phyloP scores from a whole-genome alignment of 1,140 invertebrate species.

The Drosophila teissieri region DNA sequence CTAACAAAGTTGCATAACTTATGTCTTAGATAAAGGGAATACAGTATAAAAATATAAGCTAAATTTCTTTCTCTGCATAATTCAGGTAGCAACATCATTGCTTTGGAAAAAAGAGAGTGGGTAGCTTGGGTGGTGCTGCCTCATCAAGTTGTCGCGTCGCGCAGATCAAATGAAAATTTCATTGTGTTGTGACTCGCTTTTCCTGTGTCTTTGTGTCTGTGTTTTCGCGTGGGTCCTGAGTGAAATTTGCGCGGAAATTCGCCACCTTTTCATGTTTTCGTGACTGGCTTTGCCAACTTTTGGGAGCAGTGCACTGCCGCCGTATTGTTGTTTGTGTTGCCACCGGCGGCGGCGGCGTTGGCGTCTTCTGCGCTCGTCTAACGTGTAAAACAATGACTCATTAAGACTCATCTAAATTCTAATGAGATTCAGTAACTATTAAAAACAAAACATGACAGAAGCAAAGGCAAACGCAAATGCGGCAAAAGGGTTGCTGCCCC shows the following conservation, averaged over 20 bases:
- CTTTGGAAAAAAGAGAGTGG: background rate
- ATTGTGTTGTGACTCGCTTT: constrained; percentile 65
- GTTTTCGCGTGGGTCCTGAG: constrained; percentile 11
- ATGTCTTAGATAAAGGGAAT: background rate
- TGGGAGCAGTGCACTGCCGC: constrained; percentile 32
- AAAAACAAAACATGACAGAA: constrained; percentile 79
- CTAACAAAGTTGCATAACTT: too few species aligned
- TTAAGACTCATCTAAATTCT: constrained; percentile 85
- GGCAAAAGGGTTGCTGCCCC: constrained; percentile 75
- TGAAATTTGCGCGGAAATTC: constrained; percentile 26
- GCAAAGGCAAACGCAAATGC: constrained; percentile 58
- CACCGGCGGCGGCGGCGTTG: constrained; percentile 10
- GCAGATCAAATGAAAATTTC: constrained; percentile 83
- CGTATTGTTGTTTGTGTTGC: constrained; percentile 41
- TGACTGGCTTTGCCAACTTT: constrained; percentile 41
- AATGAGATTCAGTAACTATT: constrained; percentile 84
- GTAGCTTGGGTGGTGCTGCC: constrained; percentile 21
- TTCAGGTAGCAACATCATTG: constrained; percentile 47
- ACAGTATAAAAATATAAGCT: background rate
- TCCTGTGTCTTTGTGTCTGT: constrained; percentile 34
- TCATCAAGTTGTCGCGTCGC: constrained; percentile 71
- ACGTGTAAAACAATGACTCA: constrained; percentile 85
- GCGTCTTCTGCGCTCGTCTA: constrained; percentile 53
- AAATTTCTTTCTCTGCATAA: constrained; percentile 1
- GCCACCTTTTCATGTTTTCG: constrained; percentile 70